Evolutionary conservation across 1,140 invertebrate species (phyloP).

Genomic region (Alviniconcha marisindica): DNA sequence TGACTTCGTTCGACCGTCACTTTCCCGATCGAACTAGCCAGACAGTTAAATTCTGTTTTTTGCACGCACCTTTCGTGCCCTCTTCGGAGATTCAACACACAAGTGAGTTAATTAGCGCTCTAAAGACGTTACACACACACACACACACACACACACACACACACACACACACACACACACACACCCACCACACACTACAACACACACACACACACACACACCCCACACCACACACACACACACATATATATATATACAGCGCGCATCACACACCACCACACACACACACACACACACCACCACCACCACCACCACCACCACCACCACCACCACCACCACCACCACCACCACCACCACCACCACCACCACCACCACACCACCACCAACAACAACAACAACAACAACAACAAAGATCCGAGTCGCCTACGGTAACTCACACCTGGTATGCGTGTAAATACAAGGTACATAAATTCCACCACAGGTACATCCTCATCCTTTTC

Average conservation of each 20-base stretch:
- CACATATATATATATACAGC: neutral
- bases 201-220: constrained; percentile 10
- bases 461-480: too few species aligned
- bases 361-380: too few species aligned
- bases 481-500: too few species aligned
- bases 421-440: too few species aligned
- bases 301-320: too few species aligned
- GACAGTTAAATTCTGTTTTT: neutral
- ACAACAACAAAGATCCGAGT: too few species aligned
- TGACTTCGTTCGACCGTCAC: neutral
- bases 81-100: neutral
- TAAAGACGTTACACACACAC: neutral
- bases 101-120: neutral
- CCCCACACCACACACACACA: neutral
- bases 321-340: too few species aligned
- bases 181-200: neutral
- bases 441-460: too few species aligned
- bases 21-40: neutral
- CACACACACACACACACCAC: neutral
- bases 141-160: neutral
- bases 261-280: neutral
- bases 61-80: neutral
- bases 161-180: constrained; percentile 2
- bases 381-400: too few species aligned
- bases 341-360: too few species aligned